Evolutionary conservation across 2,888 invertebrate species (phyloP).

Genomic region (Seira ritae): DNA sequence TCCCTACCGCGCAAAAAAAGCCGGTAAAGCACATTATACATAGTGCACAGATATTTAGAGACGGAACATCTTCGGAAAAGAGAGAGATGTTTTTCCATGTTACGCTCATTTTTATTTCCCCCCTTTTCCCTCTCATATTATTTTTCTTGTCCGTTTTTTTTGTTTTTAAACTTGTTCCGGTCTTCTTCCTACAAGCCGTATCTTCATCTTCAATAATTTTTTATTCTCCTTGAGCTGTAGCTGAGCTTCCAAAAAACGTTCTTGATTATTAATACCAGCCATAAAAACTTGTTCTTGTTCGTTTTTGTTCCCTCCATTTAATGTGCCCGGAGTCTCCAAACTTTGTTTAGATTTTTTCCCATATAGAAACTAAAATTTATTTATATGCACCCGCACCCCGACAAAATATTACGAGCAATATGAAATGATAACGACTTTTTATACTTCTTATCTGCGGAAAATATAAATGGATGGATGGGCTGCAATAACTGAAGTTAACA

Average conservation of each 20-base stretch:
- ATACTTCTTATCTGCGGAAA: too few species aligned
- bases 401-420: too few species aligned
- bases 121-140: neutral
- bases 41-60: too few species aligned
- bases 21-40: neutral
- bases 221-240: too few species aligned
- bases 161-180: neutral
- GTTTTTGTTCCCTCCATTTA: neutral
- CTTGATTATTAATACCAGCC: neutral
- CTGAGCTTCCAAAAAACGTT: too few species aligned
- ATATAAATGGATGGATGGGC: too few species aligned
- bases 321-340: neutral
- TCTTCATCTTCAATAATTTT: neutral
- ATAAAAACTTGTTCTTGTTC: neutral
- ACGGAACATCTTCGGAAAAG: too few species aligned
- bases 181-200: neutral
- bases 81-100: constrained; percentile 1
- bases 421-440: too few species aligned
- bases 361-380: too few species aligned
- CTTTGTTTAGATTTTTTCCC: too few species aligned
- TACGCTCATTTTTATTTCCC: neutral
- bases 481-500: too few species aligned
- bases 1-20: neutral
- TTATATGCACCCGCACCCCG: too few species aligned
- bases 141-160: neutral